Conservation (phyloP, 2,888 invertebrate genomes). For the Nomada ruficornis region DNA sequence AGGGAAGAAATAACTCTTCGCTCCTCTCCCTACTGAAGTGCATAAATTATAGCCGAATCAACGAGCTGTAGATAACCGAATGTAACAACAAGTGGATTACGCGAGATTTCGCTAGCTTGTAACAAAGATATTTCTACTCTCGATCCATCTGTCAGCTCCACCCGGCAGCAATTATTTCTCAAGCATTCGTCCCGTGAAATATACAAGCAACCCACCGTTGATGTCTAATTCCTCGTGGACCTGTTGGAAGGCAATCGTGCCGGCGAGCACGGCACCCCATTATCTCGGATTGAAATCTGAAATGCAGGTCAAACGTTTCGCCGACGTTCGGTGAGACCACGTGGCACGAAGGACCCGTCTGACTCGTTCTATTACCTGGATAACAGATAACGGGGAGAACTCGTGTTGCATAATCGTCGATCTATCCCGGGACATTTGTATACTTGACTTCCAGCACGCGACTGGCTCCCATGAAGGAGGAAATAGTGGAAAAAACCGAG, state of each 20-base stretch:
- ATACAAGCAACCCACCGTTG: background rate
- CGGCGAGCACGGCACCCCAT: conserved; percentile 77
- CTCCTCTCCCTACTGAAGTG: too few species aligned
- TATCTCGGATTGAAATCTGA: conserved; percentile 80
- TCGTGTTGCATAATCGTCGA: conserved; percentile 78
- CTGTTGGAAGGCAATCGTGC: conserved; percentile 75
- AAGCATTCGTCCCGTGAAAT: background rate
- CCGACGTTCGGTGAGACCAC: conserved; percentile 59
- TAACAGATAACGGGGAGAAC: conserved; percentile 73
- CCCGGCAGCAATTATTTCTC: background rate
- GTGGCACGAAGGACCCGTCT: conserved; percentile 56
- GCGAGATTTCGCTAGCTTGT: too few species aligned
- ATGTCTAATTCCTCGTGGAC: background rate
- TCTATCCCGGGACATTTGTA: conserved; percentile 49
- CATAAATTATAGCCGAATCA: background rate
- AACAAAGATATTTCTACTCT: background rate
- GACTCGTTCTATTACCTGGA: conserved; percentile 78
- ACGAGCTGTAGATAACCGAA: background rate
- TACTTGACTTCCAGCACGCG: conserved; percentile 28
- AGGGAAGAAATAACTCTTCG: too few species aligned
- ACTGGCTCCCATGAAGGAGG: background rate
- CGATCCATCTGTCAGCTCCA: background rate
- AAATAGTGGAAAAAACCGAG: conserved; percentile 14
- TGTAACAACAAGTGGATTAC: conserved; percentile 14
- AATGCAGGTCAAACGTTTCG: conserved; percentile 68